Evolutionary conservation across 2,797 vertebrate genomes (phyloP).

Genomic region (Mus spretus): DNA sequence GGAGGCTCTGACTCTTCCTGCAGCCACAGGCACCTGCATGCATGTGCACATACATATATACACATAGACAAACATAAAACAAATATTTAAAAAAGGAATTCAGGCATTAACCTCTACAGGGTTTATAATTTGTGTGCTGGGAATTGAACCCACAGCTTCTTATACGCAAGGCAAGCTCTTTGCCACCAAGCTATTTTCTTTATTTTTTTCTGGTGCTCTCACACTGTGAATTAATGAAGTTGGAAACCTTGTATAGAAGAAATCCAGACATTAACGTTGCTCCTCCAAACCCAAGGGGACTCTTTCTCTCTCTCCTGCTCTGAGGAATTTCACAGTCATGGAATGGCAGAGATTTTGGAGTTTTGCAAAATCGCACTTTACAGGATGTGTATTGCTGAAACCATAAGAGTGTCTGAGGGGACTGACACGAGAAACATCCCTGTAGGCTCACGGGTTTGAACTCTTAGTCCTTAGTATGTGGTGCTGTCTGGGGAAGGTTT

Average conservation of each 20-base stretch:
- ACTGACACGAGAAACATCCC: not conserved
- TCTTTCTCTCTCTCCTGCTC: not conserved
- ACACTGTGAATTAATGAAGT: not conserved
- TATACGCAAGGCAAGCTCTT: not conserved
- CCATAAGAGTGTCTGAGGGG: not conserved
- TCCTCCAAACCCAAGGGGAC: not conserved
- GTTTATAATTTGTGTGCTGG: not conserved
- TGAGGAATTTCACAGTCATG: not conserved
- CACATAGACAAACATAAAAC: not conserved
- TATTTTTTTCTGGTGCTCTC: not conserved
- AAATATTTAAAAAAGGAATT: not conserved
- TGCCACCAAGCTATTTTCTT: not conserved
- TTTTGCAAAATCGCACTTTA: not conserved
- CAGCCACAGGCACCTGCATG: not conserved
- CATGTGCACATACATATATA: not conserved
- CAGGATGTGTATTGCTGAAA: not conserved
- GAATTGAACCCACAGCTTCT: not conserved
- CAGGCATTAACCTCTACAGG: conserved; percentile 31
- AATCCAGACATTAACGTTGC: not conserved
- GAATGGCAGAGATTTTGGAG: not conserved
- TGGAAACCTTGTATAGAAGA: not conserved
- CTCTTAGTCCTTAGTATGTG: not conserved
- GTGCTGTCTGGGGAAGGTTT: not conserved
- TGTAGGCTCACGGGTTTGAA: not conserved
- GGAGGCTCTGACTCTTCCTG: not conserved